Conservation (phyloP, 2,888 invertebrate species). For the Temnothorax unifasciatus region DNA sequence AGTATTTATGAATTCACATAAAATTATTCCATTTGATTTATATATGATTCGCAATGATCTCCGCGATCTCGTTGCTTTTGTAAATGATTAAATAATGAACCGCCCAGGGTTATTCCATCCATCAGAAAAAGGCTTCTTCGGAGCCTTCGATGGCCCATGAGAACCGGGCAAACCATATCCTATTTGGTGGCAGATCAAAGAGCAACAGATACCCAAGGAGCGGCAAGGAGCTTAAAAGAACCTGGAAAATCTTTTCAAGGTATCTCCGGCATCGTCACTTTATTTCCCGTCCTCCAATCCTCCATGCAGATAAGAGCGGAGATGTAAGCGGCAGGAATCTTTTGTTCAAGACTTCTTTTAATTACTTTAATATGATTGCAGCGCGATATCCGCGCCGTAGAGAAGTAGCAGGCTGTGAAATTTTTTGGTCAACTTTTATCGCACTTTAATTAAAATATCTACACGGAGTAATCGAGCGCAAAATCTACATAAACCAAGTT, state of each 20-base stretch:
- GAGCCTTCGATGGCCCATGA: conserved; percentile 36
- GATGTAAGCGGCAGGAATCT: background rate
- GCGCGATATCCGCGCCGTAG: conserved; percentile 24
- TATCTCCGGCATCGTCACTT: conserved; percentile 35
- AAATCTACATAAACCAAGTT: background rate
- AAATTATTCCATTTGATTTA: background rate
- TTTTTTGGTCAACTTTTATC: conserved; percentile 11
- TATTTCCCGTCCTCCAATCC: conserved; percentile 28
- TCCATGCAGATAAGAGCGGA: background rate
- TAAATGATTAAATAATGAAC: conserved; percentile 47
- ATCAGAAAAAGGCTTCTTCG: conserved; percentile 37
- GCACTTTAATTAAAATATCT: conserved; percentile 13
- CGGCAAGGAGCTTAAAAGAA: conserved; percentile 31
- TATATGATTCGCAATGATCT: background rate
- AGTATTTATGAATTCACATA: background rate
- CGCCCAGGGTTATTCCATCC: conserved; percentile 1
- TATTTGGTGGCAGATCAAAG: conserved; percentile 72
- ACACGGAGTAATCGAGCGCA: background rate
- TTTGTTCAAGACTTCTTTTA: conserved; percentile 22
- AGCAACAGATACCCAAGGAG: conserved; percentile 67
- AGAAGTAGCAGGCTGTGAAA: conserved; percentile 23
- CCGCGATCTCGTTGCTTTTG: background rate
- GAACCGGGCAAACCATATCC: conserved; percentile 56
- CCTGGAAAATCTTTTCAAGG: conserved; percentile 28
- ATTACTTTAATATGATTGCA: conserved; percentile 44